Base-by-base conservation (phyloP, 2,797 vertebrate genomes). In the Uromys caudimaculatus region DNA sequence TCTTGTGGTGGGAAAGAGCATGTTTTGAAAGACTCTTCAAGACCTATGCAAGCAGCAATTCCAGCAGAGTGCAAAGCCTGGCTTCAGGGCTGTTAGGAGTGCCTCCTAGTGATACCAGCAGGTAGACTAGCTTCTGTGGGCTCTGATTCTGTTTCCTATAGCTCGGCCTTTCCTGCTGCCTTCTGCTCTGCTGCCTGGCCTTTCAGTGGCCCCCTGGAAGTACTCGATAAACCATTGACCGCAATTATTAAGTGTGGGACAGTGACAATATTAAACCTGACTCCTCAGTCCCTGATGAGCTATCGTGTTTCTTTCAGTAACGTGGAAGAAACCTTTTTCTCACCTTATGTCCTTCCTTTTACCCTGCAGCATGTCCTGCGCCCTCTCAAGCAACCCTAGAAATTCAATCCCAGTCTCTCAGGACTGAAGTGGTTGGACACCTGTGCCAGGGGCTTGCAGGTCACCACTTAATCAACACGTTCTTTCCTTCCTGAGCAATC, bases 291-390 rank as follows among this genome's bases (percentile, higher is more conserved):
- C 98, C 98, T 97, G 97, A 98, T 98, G 98, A 98, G 98, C 98
- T 98, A 99, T 99, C 98, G 97, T 96, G 97, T 99, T 97, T 99
- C 98, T 98, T 97, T 98, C 96, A 97, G 97, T 97, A 98, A 98
- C 97, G 97, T 97, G 92, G 97, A 97, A 97, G 97, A 97, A 98
- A 98, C 98, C 98, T 99, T 98, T 98, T 97, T 94, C 98, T 99
- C 98, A 99, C 98, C 98, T 97, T 97, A 97, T 99, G 98, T 98
- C 98, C 98, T 99, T 98, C 98, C 98, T 98, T 98, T 98, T 98
- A 98, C 98, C 98, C 97, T 98, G 97, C 94, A 97, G 97, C 95
- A 96, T 97, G 97, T 97, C 96, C 98, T 95, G 96, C 97, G 97
- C 97, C 97, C 97, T 98, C 97, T 90, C 41, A 84, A 98, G 93